Evolutionary conservation across 2,888 invertebrate genomes (phyloP), one percentile per base, ranked within the genome.

Genomic region (Agrotis ipsilon): DNA sequence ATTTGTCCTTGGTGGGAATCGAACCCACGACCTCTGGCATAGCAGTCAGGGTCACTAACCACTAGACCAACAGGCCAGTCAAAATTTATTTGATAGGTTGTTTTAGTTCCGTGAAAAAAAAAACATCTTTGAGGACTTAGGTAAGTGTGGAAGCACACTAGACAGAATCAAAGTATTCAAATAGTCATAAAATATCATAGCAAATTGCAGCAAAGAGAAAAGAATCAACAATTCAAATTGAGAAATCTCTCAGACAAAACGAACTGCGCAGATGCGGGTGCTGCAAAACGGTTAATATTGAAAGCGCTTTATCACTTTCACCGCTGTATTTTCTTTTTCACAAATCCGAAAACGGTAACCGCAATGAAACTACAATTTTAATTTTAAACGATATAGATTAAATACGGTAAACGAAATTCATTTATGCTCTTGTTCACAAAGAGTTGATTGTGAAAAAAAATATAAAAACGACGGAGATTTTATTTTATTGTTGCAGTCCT

Each of bases 291-390:
- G 68, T 78, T 72, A 65, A 76, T 71, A 72, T 68, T 77, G 57
- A 82, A 77, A 80, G 59, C 61, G 58, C 55, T 72, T 67, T 75
- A 81, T 78, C 65, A 62, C 59, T 58, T 55, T 51, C 57, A n/a
- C 54, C 46, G 43, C 24, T 55, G 19, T 80, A 72, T 77, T 81
- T 81, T 78, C 68, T 75, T 81, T 49, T 62, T 65, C 61, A 74
- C 55, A 80, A 73, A 73, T 77, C 62, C 58, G 43, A 62, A 68
- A 80, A 65, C 55, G 46, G 61, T 52, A 68, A 66, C 66, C 60
- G 60, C 75, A 58, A 51, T 68, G 43, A 68, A 65, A 57, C 43
- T 70, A 62, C 58, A 51, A 54, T 64, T 80, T 72, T 61, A 70
- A 72, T 78, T 81, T 63, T 68, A 75, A 79, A 60, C 65, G 46